Evolutionary conservation across 2,888 invertebrate genomes (phyloP).

Genomic region (Drosophila paramelanica): DNA sequence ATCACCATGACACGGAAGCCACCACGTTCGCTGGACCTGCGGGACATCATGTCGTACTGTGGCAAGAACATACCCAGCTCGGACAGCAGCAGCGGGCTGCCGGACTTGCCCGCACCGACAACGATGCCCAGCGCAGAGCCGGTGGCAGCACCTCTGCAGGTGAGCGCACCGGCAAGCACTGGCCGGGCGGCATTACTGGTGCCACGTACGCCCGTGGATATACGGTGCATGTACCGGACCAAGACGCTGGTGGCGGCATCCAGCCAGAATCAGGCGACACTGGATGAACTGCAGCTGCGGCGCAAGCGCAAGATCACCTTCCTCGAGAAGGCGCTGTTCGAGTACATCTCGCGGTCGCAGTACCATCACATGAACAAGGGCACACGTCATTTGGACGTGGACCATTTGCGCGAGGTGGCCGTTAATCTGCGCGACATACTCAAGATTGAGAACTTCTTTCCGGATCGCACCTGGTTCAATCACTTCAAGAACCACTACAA

Average conservation of each 20-base stretch:
- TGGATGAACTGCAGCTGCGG: slow-evolving; percentile 68
- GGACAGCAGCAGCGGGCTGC: slow-evolving; percentile 15
- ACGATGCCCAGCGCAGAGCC: neutral
- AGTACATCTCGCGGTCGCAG: slow-evolving; percentile 81
- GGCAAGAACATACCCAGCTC: slow-evolving; percentile 48
- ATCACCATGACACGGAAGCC: slow-evolving; percentile 73
- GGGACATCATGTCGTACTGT: slow-evolving; percentile 81
- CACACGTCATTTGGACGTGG: slow-evolving; percentile 52
- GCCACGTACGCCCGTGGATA: slow-evolving; percentile 35
- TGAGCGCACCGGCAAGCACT: slow-evolving; percentile 5
- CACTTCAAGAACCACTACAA: slow-evolving; percentile 71
- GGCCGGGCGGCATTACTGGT: slow-evolving; percentile 16
- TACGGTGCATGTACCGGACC: slow-evolving; percentile 64
- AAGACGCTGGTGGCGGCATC: slow-evolving; percentile 63
- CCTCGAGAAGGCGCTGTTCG: slow-evolving; percentile 79
- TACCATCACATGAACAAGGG: slow-evolving; percentile 76
- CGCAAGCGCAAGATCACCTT: slow-evolving; percentile 81
- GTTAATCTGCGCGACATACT: slow-evolving; percentile 74
- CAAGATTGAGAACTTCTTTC: slow-evolving; percentile 81
- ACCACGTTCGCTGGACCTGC: slow-evolving; percentile 73
- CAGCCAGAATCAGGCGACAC: slow-evolving; percentile 66
- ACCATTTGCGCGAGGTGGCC: slow-evolving; percentile 69
- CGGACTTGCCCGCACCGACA: slow-evolving; percentile 4
- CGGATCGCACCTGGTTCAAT: slow-evolving; percentile 74
- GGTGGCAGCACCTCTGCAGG: neutral